Evolutionary conservation across 2,797 vertebrate species (phyloP).

Genomic region (Crocodylus rhombifer): DNA sequence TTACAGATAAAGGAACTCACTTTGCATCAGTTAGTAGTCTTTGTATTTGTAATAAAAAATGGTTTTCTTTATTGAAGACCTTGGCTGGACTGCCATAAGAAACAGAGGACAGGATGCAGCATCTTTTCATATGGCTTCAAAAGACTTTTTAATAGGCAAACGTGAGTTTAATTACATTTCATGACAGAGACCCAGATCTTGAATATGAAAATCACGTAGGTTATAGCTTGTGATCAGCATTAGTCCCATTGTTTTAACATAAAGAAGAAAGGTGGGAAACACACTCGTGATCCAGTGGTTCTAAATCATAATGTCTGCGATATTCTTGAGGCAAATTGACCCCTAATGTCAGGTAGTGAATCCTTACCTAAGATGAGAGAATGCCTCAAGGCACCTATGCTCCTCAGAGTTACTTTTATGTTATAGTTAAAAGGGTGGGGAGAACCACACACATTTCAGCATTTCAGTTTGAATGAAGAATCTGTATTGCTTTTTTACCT

Average conservation of each 20-base stretch:
- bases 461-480: not conserved
- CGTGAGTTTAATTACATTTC: not conserved
- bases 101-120: not conserved
- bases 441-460: not conserved
- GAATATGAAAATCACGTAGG: not conserved
- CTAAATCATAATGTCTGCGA: not conserved
- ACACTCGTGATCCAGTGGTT: not conserved
- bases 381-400: not conserved
- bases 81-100: not conserved
- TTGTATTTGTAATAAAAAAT: conserved; percentile 43
- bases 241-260: not conserved
- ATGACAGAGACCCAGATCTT: not conserved
- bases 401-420: not conserved
- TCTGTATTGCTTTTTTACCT: not conserved
- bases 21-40: conserved; percentile 50
- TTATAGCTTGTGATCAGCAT: not conserved
- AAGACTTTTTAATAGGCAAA: not conserved
- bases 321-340: not conserved
- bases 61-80: conserved; percentile 8
- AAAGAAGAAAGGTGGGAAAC: not conserved
- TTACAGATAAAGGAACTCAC: conserved; percentile 61
- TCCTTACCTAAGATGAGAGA: not conserved
- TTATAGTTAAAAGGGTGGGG: not conserved
- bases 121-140: not conserved
- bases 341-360: not conserved